Evolutionary conservation across 2,797 vertebrate species (phyloP).

Genomic region (Sardinella longiceps): DNA sequence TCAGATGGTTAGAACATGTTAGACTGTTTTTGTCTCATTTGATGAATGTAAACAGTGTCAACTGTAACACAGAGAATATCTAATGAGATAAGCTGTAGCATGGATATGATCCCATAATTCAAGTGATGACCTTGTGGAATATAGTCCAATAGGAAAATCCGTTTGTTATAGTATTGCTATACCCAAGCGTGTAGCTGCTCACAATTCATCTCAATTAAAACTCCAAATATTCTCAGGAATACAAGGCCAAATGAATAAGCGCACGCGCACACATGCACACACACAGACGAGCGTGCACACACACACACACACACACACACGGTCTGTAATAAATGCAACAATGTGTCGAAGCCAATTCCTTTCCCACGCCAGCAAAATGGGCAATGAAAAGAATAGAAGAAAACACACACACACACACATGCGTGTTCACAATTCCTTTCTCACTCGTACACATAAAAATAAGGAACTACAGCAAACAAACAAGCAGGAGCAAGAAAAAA

Average conservation of each 20-base stretch:
- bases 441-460: conserved; percentile 47
- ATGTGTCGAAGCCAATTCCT: conserved; percentile 46
- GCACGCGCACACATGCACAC: background rate
- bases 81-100: background rate
- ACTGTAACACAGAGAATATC: background rate
- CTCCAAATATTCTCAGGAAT: background rate
- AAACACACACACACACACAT: conserved; percentile 55
- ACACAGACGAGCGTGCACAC: background rate
- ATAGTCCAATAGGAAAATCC: background rate
- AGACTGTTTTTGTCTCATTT: background rate
- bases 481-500: conserved; percentile 81
- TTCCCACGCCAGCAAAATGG: conserved; percentile 56
- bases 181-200: background rate
- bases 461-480: conserved; percentile 73
- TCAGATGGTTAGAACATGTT: background rate
- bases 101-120: conserved; percentile 1
- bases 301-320: background rate
- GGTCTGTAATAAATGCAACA: conserved; percentile 30
- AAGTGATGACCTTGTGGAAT: background rate
- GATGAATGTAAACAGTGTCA: background rate
- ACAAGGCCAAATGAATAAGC: background rate
- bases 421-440: conserved; percentile 32
- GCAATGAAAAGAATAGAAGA: conserved; percentile 46
- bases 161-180: background rate
- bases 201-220: background rate